Evolutionary conservation across 1,140 invertebrate genomes (phyloP).

Genomic region (Cepaea nemoralis): DNA sequence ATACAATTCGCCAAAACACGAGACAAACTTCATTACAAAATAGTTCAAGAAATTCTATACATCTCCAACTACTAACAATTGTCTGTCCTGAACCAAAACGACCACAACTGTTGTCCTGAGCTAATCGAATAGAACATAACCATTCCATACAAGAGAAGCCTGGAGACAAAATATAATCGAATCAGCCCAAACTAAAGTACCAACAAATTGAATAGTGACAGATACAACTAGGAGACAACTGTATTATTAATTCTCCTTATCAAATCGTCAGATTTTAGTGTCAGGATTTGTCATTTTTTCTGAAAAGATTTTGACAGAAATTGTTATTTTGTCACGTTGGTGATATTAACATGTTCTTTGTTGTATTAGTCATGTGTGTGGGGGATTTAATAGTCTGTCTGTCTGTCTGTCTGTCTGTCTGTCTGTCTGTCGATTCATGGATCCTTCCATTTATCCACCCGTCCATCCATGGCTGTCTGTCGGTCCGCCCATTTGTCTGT

Average conservation of each 20-base stretch:
- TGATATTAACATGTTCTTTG: too few relatives aligned
- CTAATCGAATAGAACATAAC: background rate
- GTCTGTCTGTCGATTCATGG: background rate
- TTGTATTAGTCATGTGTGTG: too few relatives aligned
- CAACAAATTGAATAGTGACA: background rate
- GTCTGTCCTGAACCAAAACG: background rate
- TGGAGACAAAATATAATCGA: slow-evolving; percentile 27
- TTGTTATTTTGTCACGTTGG: too few relatives aligned
- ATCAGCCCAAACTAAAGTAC: background rate
- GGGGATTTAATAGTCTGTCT: too few relatives aligned
- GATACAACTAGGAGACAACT: background rate
- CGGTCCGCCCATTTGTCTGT: slow-evolving; percentile 26
- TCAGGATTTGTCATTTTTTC: background rate
- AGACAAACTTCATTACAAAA: background rate
- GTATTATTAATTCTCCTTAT: background rate
- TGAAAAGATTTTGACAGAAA: too few relatives aligned
- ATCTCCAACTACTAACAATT: background rate
- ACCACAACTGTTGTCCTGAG: background rate
- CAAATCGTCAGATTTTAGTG: background rate
- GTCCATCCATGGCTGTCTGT: too few relatives aligned
- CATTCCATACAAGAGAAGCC: background rate
- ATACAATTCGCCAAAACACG: too few relatives aligned
- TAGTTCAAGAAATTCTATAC: background rate
- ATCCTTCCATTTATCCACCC: too few relatives aligned
- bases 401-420: slow-evolving; percentile 15